Evolutionary conservation across 2,797 vertebrate genomes (phyloP), one percentile per base, ranked within the genome.

Genomic region (Chelonia mydas): DNA sequence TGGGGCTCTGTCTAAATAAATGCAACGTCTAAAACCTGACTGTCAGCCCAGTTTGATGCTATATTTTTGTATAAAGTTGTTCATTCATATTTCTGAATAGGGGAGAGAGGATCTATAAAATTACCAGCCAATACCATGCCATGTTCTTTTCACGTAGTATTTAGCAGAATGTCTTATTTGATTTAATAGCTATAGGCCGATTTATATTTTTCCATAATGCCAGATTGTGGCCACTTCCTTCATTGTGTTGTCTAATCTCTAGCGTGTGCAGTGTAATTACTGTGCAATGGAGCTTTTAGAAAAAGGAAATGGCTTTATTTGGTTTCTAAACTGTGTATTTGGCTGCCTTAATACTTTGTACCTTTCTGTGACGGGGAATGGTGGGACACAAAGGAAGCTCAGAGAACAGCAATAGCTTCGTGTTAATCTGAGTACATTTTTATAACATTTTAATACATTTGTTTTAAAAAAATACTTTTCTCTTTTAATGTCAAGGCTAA

Each of bases 391-490:
- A 83, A 0, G 2, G 0, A 0, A 33, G 16, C 77, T 92, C 77
- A 41, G 41, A 86, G 85, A 21, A 37, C 84, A 86, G 81, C 13
- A 1, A 12, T 9, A 49, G 41, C 4, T 31, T 72, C 4, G 5
- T 80, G 37, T 51, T 84, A 74, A 86, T 79, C 51, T 84, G 83
- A 96, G 79, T 41, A 51, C 21, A 61, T 92, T 97, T 97, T 97
- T 93, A 86, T 61, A 23, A 88, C 90, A 95, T 79, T 79, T 21
- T 94, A 90, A 97, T 96, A 97, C 95, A 95, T 86, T 31, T 92
- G 81, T 95, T 95, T 93, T 94, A 91, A 92, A 90, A 96, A 97
- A 96, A 94, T 2, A 7, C 11, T 3, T 28, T 59, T 76, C 21
- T 33, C 13, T 61, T 45, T 84, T 21, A n/a, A 25, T 10, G 53